Conservation (phyloP, 2,888 invertebrate species). For the Machimus atricapillus region DNA sequence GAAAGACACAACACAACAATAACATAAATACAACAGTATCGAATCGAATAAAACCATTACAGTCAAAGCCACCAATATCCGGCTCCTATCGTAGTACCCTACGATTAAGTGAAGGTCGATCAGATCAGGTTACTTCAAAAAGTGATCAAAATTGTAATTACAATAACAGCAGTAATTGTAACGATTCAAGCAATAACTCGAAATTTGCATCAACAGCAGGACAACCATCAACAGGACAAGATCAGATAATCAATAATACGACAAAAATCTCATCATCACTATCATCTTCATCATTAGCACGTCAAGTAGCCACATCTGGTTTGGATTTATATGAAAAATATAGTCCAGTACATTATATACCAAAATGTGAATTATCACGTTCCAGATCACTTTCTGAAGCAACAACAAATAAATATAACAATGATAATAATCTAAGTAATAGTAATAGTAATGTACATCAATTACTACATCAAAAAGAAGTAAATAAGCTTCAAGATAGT, state of each 20-base stretch:
- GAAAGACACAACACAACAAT: constrained; percentile 45
- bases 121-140: constrained; percentile 51
- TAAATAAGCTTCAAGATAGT: constrained; percentile 38
- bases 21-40: constrained; percentile 43
- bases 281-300: constrained; percentile 64
- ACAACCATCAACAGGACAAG: constrained; percentile 44
- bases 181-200: constrained; percentile 16
- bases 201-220: constrained; percentile 35
- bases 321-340: constrained; percentile 78
- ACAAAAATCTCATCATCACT: constrained; percentile 55
- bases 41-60: constrained; percentile 44
- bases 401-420: constrained; percentile 46
- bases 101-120: constrained; percentile 39
- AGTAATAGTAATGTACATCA: constrained; percentile 47
- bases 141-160: constrained; percentile 62
- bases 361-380: constrained; percentile 64
- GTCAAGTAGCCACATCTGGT: constrained; percentile 67
- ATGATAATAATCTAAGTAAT: constrained; percentile 44
- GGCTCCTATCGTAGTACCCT: constrained; percentile 42
- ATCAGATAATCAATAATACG: constrained; percentile 45
- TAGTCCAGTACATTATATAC: constrained; percentile 77
- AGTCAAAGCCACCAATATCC: constrained; percentile 45
- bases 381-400: constrained; percentile 62
- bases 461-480: constrained; percentile 44
- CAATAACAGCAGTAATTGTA: constrained; percentile 49